Base-by-base conservation (phyloP, 2,888 invertebrate genomes). In the Archips xylosteana region DNA sequence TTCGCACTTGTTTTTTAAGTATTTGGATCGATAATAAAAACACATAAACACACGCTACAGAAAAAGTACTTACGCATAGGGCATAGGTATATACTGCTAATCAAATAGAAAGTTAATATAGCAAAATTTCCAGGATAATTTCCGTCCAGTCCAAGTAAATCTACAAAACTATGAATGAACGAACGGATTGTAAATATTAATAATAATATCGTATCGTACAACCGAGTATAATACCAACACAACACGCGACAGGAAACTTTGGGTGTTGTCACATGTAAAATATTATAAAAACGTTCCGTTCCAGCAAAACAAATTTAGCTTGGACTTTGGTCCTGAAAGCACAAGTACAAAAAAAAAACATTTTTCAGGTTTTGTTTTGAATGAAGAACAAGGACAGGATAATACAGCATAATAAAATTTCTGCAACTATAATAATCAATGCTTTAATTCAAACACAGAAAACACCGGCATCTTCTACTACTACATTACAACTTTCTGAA, bases 391-490 rank as follows among this genome's bases (percentile, higher is more conserved):
- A 39, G 6, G 4, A 5, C 39, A 39, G 39, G 39, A 39, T 23
- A 23, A 23, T 23, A 23, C 39, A 6, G 39, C 39, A 39, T 39
- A n/a, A n/a, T n/a, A 49, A 4, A 49, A 3, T 13, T 6, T 4
- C 39, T 39, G 36, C 12, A 36, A 65, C 34, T 45, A 51, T 9
- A 51, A 36, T 15, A 54, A 23, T 4, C 12, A 15, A 5, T n/a
- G 9, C 23, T 23, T 8, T 5, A 34, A 10, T 73, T 83, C 78
- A 90, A 64, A 84, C 87, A 76, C 91, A 89, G 78, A 85, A 89
- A 32, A 92, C 81, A 15, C 91, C 92, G 39, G 90, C 89, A 8
- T 86, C 83, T 79, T 85, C 86, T 6, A 89, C 87, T 34, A 91
- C 73, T 10, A 92, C 85, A 75, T 87, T 91, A 76, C 92, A 92